Evolutionary conservation across 2,113 vertebrate genomes (phyloP).

Genomic region (Morone saxatilis): DNA sequence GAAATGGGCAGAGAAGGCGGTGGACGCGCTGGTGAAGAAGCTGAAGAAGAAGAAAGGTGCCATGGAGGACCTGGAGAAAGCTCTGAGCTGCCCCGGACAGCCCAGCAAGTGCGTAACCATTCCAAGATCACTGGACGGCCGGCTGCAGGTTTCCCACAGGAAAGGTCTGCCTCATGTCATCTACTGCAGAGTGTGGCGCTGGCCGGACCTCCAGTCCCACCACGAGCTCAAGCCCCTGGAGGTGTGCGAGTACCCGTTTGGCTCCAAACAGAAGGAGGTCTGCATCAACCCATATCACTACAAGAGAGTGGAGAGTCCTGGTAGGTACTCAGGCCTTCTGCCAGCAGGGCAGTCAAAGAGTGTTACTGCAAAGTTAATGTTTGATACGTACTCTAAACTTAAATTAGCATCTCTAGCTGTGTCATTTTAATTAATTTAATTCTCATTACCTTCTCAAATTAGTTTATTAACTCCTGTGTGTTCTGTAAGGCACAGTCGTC

Average conservation of each 20-base stretch:
- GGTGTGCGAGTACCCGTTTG: slow-evolving; percentile 98
- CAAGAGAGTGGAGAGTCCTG: slow-evolving; percentile 97
- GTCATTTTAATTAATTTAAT: neutral
- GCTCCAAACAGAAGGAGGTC: slow-evolving; percentile 99
- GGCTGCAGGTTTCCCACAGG: slow-evolving; percentile 97
- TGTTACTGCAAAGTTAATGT: neutral
- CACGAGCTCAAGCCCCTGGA: slow-evolving; percentile 98
- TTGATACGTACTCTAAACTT: neutral
- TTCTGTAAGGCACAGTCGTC: neutral
- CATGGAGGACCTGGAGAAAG: slow-evolving; percentile 99
- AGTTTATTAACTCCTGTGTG: neutral
- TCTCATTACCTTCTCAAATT: neutral
- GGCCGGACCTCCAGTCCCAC: slow-evolving; percentile 98
- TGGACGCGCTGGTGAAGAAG: slow-evolving; percentile 98
- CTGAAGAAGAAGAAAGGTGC: slow-evolving; percentile 99
- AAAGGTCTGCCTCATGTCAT: slow-evolving; percentile 98
- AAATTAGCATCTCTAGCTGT: neutral
- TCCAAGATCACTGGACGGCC: slow-evolving; percentile 95
- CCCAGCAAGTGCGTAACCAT: slow-evolving; percentile 99
- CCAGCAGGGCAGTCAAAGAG: neutral
- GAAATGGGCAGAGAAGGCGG: slow-evolving; percentile 99
- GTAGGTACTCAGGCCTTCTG: slow-evolving; percentile 74
- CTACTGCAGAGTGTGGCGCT: slow-evolving; percentile 98
- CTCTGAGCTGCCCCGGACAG: slow-evolving; percentile 96
- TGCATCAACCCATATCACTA: slow-evolving; percentile 99